Evolutionary conservation across 2,797 vertebrate species (phyloP).

Genomic region (Notolepis coatsorum): DNA sequence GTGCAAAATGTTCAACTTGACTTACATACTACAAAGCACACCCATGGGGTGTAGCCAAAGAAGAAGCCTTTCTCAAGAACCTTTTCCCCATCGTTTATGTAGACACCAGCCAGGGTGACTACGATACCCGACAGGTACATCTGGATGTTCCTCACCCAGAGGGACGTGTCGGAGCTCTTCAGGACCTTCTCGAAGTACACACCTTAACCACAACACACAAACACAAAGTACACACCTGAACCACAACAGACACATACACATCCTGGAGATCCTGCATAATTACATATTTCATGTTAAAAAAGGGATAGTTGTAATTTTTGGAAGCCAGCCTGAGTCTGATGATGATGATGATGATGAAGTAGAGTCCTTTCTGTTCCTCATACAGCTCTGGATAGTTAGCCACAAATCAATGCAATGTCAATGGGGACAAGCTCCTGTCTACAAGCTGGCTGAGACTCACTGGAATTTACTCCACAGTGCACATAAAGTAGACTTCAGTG

Average conservation of each 20-base stretch:
- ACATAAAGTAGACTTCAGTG: too few relatives aligned
- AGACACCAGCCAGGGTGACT: slow-evolving; percentile 89
- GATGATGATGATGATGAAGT: too few relatives aligned
- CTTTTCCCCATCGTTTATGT: slow-evolving; percentile 84
- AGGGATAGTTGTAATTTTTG: too few relatives aligned
- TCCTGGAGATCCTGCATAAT: too few relatives aligned
- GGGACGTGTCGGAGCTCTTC: slow-evolving; percentile 97
- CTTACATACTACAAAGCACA: slow-evolving; percentile 95
- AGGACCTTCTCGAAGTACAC: slow-evolving; percentile 99
- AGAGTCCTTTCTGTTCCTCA: too few relatives aligned
- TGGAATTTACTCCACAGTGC: too few relatives aligned
- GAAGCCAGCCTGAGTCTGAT: too few relatives aligned
- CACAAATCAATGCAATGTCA: too few relatives aligned
- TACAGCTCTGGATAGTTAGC: too few relatives aligned
- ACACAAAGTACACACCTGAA: not conserved
- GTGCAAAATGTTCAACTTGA: slow-evolving; percentile 46
- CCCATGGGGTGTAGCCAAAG: slow-evolving; percentile 91
- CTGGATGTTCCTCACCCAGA: slow-evolving; percentile 99
- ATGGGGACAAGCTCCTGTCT: too few relatives aligned
- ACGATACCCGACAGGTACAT: slow-evolving; percentile 96
- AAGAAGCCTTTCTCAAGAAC: slow-evolving; percentile 95
- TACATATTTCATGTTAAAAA: not conserved
- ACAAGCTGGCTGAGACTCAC: too few relatives aligned
- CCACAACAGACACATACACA: too few relatives aligned
- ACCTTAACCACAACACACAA: slow-evolving; percentile 73